These are phyloP conservation scores for Dasypogon diadema DNA, from an alignment of 2,888 invertebrate genomes.

Conservation along the genomic window DNA sequence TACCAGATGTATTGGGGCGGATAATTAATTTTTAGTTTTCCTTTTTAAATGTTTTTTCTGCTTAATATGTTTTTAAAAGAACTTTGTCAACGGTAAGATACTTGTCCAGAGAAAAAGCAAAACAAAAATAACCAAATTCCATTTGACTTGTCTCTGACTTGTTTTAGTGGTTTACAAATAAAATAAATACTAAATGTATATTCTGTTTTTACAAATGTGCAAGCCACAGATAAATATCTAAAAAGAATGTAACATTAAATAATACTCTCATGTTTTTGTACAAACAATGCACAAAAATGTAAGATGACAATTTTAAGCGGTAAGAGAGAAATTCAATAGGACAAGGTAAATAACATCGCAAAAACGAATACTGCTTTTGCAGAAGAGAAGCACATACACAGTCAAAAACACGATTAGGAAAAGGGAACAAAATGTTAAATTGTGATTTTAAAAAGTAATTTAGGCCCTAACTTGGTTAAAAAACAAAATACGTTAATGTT, in stretches of 20 bases:
- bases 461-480: background rate
- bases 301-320: background rate
- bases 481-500: too few species aligned
- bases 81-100: conserved; percentile 7
- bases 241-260: too few species aligned
- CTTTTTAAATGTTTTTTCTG: conserved; percentile 11
- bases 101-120: background rate
- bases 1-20: conserved; percentile 49
- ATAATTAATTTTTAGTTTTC: background rate
- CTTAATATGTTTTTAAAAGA: conserved; percentile 18
- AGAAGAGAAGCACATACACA: background rate
- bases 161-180: background rate
- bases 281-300: background rate
- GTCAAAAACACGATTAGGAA: background rate
- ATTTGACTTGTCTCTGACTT: conserved; percentile 25
- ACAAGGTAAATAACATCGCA: background rate
- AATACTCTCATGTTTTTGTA: too few species aligned
- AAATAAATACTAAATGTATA: too few species aligned
- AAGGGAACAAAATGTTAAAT: background rate
- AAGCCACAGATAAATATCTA: too few species aligned
- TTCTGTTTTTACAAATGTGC: too few species aligned
- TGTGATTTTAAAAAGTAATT: background rate
- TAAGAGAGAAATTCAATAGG: background rate
- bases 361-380: background rate
- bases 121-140: conserved; percentile 23